These are phyloP conservation scores for Atherinosoma microstoma DNA, from an alignment of 2,797 vertebrate genomes.

Conservation along the genomic window DNA sequence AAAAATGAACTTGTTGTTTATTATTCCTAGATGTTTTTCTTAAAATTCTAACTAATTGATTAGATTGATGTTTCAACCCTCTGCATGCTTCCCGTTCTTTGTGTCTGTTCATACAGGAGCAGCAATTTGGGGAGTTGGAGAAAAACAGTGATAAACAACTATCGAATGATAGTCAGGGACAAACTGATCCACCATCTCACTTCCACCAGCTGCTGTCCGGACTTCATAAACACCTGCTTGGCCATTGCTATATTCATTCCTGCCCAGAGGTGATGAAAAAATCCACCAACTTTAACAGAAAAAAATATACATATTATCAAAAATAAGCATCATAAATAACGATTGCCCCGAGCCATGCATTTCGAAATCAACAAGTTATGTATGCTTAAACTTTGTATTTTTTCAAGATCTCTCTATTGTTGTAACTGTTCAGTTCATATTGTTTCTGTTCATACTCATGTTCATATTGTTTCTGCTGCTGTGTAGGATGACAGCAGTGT, in stretches of 20 bases:
- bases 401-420: neutral
- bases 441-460: neutral
- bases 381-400: slow-evolving; percentile 1
- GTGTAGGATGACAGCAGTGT: slow-evolving; percentile 83
- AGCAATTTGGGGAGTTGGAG: slow-evolving; percentile 86
- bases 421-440: neutral
- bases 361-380: neutral
- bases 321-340: neutral
- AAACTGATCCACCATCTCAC: slow-evolving; percentile 84
- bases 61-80: neutral
- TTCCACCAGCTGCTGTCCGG: slow-evolving; percentile 87
- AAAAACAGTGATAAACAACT: slow-evolving; percentile 89
- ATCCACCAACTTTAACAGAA: neutral
- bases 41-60: too few relatives aligned
- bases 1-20: neutral
- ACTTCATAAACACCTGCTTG: slow-evolving; percentile 86
- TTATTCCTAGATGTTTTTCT: neutral
- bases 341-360: neutral
- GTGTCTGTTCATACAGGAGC: slow-evolving; percentile 73
- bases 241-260: slow-evolving; percentile 84
- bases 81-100: neutral
- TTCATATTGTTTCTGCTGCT: slow-evolving; percentile 8
- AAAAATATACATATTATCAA: neutral
- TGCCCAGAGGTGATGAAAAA: slow-evolving; percentile 73
- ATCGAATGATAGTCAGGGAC: slow-evolving; percentile 73